These are phyloP conservation scores for Chironex yamaguchii DNA, from an alignment of 30 jellyfish, hydroid and myxozoan genomes.

Conservation along the genomic window DNA sequence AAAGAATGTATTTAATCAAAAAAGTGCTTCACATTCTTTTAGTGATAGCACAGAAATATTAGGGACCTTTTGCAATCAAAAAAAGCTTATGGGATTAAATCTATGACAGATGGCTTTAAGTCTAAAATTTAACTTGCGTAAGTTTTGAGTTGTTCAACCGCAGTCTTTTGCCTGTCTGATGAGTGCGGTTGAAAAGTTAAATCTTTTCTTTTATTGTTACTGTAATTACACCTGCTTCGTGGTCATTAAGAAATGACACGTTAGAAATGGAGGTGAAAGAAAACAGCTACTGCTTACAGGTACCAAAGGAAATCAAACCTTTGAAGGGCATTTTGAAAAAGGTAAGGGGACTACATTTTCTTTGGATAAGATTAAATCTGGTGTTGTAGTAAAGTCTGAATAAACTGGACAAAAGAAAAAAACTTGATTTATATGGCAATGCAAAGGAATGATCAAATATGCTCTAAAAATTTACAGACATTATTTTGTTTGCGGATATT, in stretches of 20 bases:
- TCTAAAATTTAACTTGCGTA: not conserved
- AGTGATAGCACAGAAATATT: too few species aligned
- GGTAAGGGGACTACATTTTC: too few species aligned
- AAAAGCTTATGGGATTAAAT: not conserved
- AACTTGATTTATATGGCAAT: too few species aligned
- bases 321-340: not conserved
- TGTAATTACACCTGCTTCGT: not conserved
- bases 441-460: too few species aligned
- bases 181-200: not conserved
- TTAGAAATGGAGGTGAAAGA: not conserved
- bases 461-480: too few species aligned
- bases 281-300: not conserved
- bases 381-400: too few species aligned
- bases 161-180: slow-evolving; percentile 1
- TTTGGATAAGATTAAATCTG: too few species aligned
- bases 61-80: too few species aligned
- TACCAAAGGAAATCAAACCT: not conserved
- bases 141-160: not conserved
- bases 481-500: too few species aligned
- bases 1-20: too few species aligned
- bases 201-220: not conserved
- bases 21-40: too few species aligned
- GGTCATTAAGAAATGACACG: not conserved
- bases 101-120: not conserved
- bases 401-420: too few species aligned